These are phyloP conservation scores for Helicoverpa armigera DNA, from an alignment of 1,140 invertebrate genomes.

Conservation along the genomic window DNA sequence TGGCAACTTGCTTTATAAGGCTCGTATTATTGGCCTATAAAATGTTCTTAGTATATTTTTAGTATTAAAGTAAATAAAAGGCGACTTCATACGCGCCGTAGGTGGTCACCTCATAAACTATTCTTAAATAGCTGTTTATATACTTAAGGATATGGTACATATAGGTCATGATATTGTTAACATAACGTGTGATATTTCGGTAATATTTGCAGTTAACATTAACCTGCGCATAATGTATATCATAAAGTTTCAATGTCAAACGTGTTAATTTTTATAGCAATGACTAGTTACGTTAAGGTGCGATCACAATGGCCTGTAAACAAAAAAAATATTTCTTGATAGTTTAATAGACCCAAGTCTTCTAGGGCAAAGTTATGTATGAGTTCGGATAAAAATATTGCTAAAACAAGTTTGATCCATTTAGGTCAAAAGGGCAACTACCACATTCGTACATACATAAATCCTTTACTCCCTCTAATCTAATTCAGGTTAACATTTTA, in stretches of 20 bases:
- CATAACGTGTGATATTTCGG: not conserved
- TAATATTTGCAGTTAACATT: constrained; percentile 7
- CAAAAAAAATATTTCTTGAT: too few relatives aligned
- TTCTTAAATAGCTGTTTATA: not conserved
- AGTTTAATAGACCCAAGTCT: too few relatives aligned
- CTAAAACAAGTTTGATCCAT: too few relatives aligned
- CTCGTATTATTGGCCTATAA: constrained; percentile 4
- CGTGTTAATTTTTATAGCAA: constrained; percentile 20
- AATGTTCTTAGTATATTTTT: not conserved
- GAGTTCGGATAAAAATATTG: too few relatives aligned
- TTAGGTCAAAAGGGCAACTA: not conserved
- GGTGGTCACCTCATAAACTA: constrained; percentile 4
- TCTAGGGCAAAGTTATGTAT: too few relatives aligned
- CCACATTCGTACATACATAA: not conserved
- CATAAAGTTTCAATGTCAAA: constrained; percentile 25
- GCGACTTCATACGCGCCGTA: not conserved
- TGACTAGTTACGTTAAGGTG: constrained; percentile 21
- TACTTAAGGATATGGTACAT: not conserved
- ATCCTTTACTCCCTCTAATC: not conserved
- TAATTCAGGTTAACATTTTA: not conserved
- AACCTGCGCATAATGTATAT: not conserved
- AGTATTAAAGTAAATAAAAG: not conserved
- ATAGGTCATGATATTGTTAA: constrained; percentile 1
- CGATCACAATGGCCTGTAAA: not conserved
- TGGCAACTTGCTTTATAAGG: not conserved